Conservation (phyloP, 2,797 vertebrate genomes). For the Halcyon chelicuti region DNA sequence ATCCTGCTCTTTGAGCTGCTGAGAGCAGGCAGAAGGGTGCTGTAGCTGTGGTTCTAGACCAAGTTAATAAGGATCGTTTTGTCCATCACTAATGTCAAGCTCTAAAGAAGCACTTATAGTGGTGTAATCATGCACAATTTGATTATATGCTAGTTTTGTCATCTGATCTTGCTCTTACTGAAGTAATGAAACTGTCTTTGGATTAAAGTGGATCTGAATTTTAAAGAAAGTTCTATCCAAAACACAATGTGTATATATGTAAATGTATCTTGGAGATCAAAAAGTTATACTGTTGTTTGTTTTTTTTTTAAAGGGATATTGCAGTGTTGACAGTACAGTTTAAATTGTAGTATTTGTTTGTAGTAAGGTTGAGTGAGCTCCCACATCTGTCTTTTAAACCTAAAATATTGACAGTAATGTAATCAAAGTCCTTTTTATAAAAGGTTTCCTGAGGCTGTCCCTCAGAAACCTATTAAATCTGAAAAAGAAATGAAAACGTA, state of each 20-base stretch:
- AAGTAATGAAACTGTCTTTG: background rate
- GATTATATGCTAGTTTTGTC: background rate
- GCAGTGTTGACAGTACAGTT: background rate
- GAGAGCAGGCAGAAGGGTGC: background rate
- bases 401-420: conserved; percentile 58
- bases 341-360: conserved; percentile 17
- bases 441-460: conserved; percentile 24
- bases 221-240: background rate
- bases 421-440: conserved; percentile 44
- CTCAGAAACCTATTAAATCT: conserved; percentile 66
- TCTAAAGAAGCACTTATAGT: background rate
- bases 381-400: conserved; percentile 22
- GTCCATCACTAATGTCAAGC: background rate
- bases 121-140: background rate
- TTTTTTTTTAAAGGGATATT: background rate
- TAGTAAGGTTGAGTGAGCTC: conserved; percentile 2
- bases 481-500: background rate
- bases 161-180: background rate
- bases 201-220: background rate
- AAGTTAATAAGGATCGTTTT: background rate
- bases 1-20: background rate
- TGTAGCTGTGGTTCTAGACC: background rate
- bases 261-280: background rate
- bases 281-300: background rate
- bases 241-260: background rate